A percentile compares a stretch with the other conserved stretches of the same genome.
phyloP scores from a whole-genome alignment of 2,797 vertebrate species.

The Sphaeramia orbicularis region DNA sequence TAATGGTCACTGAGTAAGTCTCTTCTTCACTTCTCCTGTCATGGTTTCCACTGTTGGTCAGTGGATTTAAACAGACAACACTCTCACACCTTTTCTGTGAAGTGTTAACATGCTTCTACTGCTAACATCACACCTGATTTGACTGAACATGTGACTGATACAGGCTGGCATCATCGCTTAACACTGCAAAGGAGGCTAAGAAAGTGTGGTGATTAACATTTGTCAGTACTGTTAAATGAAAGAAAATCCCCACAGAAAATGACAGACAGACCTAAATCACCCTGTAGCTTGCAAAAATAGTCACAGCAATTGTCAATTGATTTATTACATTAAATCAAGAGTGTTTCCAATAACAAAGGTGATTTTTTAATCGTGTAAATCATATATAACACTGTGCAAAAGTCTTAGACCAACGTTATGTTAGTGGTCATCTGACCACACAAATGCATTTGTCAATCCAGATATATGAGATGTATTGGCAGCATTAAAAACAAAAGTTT shows the following conservation, averaged over 20 bases:
- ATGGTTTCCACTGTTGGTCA: conserved; percentile 12
- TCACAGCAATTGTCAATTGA: no score
- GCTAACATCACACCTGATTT: conserved; percentile 46
- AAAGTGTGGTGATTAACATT: conserved; percentile 28
- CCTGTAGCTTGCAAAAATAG: no score
- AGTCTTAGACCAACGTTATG: no score
- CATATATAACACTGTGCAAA: no score
- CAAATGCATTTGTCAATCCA: no score
- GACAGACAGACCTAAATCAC: background rate
- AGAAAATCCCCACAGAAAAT: conserved; percentile 28
- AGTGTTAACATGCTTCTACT: conserved; percentile 21
- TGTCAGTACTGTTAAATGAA: conserved; percentile 32
- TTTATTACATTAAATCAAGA: no score
- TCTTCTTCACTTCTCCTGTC: conserved; percentile 24
- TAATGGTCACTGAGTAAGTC: conserved; percentile 30
- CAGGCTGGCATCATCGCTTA: conserved; percentile 24
- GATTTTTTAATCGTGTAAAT: no score
- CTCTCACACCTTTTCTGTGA: conserved; percentile 18
- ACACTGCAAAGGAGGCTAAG: background rate
- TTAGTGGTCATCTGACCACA: no score
- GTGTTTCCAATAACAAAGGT: no score
- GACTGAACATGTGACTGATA: conserved; percentile 46
- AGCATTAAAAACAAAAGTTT: no score
- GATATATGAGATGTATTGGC: no score
- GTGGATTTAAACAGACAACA: conserved; percentile 18